phyloP scores from a whole-genome alignment of 2,888 invertebrate genomes.

The Blastobasis lacticolella region DNA sequence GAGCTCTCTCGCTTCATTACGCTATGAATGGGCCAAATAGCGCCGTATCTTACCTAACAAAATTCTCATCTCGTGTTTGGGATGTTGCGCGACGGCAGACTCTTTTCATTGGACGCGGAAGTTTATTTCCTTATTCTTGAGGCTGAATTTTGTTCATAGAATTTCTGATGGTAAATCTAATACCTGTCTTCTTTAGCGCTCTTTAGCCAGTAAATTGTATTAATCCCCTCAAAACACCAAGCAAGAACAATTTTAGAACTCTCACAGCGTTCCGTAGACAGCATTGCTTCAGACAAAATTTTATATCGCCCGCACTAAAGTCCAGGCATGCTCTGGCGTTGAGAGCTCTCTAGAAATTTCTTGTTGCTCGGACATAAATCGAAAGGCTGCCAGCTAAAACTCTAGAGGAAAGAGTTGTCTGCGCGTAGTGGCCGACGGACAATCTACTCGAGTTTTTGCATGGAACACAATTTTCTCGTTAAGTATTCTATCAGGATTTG shows the following conservation, averaged over 20 bases:
- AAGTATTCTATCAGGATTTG: no score
- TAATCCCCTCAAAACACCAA: no score
- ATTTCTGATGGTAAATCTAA: no score
- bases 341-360: slow-evolving; percentile 6
- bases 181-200: no score
- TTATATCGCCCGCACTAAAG: not conserved
- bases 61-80: no score
- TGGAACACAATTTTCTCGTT: not conserved
- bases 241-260: no score
- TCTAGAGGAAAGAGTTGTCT: not conserved
- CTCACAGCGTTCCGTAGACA: no score
- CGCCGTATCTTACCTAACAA: not conserved
- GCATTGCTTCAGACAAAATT: not conserved
- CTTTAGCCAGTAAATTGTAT: no score
- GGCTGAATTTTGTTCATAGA: no score
- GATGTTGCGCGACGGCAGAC: no score
- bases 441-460: not conserved
- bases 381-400: slow-evolving; percentile 4
- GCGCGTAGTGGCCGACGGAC: not conserved
- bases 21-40: slow-evolving; percentile 26
- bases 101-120: no score
- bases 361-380: slow-evolving; percentile 6
- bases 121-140: no score
- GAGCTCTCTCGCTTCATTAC: slow-evolving; percentile 25
- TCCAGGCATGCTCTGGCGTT: not conserved